Percentiles rank a stretch among this genome's conserved stretches.
phyloP scores from a whole-genome alignment of 2,797 vertebrate genomes.

The Eulemur mongoz region DNA sequence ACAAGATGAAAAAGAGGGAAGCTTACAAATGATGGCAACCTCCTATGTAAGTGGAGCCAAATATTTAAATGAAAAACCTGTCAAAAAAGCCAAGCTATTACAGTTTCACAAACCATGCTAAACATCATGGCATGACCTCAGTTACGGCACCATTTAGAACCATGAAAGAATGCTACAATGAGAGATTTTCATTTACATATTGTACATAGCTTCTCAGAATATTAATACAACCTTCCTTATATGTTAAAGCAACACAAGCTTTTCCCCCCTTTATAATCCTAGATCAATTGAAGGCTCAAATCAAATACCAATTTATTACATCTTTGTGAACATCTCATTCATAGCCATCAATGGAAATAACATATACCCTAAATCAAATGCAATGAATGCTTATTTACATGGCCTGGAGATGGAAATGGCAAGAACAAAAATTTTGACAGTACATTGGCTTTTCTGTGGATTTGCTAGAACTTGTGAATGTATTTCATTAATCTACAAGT shows the following conservation, averaged over 20 bases:
- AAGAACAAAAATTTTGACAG: not conserved
- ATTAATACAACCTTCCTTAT: constrained; percentile 58
- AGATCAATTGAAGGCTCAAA: not conserved
- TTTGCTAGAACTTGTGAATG: not conserved
- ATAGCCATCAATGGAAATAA: not conserved
- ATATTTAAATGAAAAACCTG: constrained; percentile 80
- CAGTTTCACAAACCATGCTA: constrained; percentile 69
- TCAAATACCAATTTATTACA: not conserved
- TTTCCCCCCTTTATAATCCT: not conserved
- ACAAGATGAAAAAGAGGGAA: constrained; percentile 59
- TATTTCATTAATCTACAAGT: not conserved
- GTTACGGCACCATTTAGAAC: constrained; percentile 35
- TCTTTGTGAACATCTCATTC: not conserved
- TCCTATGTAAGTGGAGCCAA: constrained; percentile 66
- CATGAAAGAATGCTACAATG: constrained; percentile 55
- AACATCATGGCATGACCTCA: constrained; percentile 66
- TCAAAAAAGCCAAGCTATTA: constrained; percentile 71
- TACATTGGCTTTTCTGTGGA: not conserved
- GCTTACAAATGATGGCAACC: constrained; percentile 75
- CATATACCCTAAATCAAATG: not conserved
- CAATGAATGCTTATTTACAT: constrained; percentile 11
- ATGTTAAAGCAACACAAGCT: constrained; percentile 4
- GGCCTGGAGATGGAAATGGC: not conserved
- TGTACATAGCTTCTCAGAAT: constrained; percentile 50
- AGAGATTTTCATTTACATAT: constrained; percentile 65